Evolutionary conservation across 2,797 vertebrate genomes (phyloP).

Genomic region (Brachyalestes nurse): DNA sequence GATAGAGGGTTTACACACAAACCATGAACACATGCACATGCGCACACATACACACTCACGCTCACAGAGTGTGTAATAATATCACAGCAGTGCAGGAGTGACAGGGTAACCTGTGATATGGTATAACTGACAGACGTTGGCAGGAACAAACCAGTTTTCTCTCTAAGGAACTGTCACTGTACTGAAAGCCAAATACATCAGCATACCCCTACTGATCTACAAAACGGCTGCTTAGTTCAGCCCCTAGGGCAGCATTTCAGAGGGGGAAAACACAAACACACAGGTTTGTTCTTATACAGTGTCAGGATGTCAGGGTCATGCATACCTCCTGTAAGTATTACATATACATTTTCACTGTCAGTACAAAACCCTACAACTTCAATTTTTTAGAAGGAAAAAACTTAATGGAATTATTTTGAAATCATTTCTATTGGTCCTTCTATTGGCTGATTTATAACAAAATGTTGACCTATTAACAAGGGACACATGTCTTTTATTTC

Average conservation of each 20-base stretch:
- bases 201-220: conserved; percentile 54
- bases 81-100: conserved; percentile 46
- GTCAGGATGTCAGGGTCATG: not conserved
- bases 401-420: no score
- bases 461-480: no score
- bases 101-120: conserved; percentile 54
- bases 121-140: conserved; percentile 54
- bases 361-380: no score
- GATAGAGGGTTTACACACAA: not conserved
- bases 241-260: conserved; percentile 45
- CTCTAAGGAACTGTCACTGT: conserved; percentile 54
- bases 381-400: no score
- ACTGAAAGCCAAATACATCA: conserved; percentile 59
- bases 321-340: no score
- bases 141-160: conserved; percentile 51
- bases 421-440: no score
- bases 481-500: no score
- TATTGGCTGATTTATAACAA: no score
- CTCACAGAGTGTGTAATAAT: conserved; percentile 25
- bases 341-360: no score
- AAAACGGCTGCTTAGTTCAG: conserved; percentile 49
- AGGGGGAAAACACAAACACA: conserved; percentile 9
- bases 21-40: not conserved
- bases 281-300: not conserved
- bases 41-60: not conserved